Conservation (phyloP, 2,797 vertebrate genomes). For the Sebastes cheni region DNA sequence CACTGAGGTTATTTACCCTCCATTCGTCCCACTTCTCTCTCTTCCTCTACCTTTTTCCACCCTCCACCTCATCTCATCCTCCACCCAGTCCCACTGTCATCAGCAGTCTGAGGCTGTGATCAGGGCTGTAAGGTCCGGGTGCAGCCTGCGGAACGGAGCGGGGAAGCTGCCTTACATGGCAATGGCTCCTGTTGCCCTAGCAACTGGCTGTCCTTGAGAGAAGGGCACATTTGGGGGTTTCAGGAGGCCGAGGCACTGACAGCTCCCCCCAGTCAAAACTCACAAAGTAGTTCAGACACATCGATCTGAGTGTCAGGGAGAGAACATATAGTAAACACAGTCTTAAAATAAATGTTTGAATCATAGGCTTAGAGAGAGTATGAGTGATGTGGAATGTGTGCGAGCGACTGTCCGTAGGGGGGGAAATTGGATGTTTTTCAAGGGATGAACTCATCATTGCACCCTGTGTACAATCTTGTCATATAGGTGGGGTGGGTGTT, state of each 20-base stretch:
- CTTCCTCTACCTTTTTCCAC: constrained; percentile 6
- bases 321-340: constrained; percentile 31
- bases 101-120: constrained; percentile 70
- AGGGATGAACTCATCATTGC: neutral
- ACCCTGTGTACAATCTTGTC: constrained; percentile 5
- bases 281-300: constrained; percentile 61
- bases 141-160: constrained; percentile 76
- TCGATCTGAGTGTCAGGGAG: constrained; percentile 41
- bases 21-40: constrained; percentile 24
- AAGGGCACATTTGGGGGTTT: constrained; percentile 71
- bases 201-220: constrained; percentile 84
- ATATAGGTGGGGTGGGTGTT: neutral
- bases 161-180: constrained; percentile 74
- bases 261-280: constrained; percentile 72
- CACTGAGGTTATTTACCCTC: constrained; percentile 35
- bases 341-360: constrained; percentile 36
- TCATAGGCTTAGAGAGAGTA: constrained; percentile 4
- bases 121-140: constrained; percentile 62
- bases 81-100: constrained; percentile 55
- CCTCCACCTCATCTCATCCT: constrained; percentile 19
- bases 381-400: constrained; percentile 6
- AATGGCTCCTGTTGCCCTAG: constrained; percentile 81
- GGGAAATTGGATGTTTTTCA: neutral
- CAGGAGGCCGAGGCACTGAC: constrained; percentile 66
- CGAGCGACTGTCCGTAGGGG: neutral